A percentile compares a stretch with the other conserved stretches of the same genome.
Evolutionary conservation across 1,140 invertebrate genomes (phyloP).

Genomic region (Camponotus pennsylvanicus): DNA sequence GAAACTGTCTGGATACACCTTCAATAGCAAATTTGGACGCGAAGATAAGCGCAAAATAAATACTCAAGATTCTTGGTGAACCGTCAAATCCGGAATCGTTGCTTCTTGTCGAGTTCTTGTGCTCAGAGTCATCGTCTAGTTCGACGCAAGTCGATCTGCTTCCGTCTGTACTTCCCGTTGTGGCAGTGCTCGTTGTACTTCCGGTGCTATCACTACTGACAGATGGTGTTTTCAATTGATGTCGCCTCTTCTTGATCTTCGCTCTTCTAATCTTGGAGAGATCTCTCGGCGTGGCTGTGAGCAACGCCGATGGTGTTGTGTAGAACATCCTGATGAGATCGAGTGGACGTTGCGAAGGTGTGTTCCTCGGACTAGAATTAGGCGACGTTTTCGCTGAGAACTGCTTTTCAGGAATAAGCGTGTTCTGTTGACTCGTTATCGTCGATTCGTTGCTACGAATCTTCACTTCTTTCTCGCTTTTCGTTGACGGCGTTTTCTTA

Average conservation of each 20-base stretch:
- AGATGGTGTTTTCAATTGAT: constrained; percentile 79
- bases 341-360: constrained; percentile 77
- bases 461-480: constrained; percentile 65
- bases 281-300: constrained; percentile 84
- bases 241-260: constrained; percentile 82
- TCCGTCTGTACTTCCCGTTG: constrained; percentile 78
- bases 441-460: constrained; percentile 13
- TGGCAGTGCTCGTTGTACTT: constrained; percentile 80
- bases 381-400: constrained; percentile 61
- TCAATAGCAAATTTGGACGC: neutral
- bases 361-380: constrained; percentile 65
- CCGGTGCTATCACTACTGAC: constrained; percentile 84
- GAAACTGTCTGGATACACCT: neutral
- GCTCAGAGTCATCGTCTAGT: constrained; percentile 80
- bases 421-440: constrained; percentile 33
- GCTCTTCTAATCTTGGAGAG: constrained; percentile 82
- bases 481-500: constrained; percentile 68
- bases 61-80: constrained; percentile 84
- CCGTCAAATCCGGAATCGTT: constrained; percentile 86
- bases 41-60: constrained; percentile 52
- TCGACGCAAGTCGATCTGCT: constrained; percentile 79
- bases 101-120: constrained; percentile 84
- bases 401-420: constrained; percentile 41
- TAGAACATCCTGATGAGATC: constrained; percentile 84
- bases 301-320: constrained; percentile 81